Evolutionary conservation across 2,797 vertebrate genomes (phyloP).

Genomic region (Esox lucius): DNA sequence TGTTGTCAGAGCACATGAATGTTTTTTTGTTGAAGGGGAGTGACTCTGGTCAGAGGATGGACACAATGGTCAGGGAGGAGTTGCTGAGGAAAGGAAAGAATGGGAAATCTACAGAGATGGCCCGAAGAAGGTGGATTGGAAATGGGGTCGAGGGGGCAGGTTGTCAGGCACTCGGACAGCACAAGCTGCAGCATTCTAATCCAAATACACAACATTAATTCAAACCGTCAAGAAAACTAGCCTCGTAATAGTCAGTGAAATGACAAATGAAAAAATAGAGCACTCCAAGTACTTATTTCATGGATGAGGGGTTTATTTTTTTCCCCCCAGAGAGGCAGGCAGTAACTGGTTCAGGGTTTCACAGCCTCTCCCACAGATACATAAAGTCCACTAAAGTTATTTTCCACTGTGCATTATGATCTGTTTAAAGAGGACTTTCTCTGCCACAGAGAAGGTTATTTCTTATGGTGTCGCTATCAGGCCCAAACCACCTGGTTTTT

Average conservation of each 20-base stretch:
- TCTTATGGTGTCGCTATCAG: slow-evolving; percentile 30
- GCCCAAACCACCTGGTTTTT: slow-evolving; percentile 44
- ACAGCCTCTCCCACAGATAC: slow-evolving; percentile 54
- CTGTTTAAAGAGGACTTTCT: slow-evolving; percentile 44
- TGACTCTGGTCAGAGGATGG: no score
- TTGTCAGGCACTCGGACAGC: neutral
- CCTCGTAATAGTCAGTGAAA: slow-evolving; percentile 39
- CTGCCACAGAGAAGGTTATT: slow-evolving; percentile 46
- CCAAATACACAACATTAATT: slow-evolving; percentile 38
- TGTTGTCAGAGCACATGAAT: no score
- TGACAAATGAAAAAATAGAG: slow-evolving; percentile 32
- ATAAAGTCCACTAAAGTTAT: slow-evolving; percentile 55
- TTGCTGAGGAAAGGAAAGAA: no score
- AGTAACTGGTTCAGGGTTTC: slow-evolving; percentile 55
- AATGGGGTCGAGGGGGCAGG: neutral
- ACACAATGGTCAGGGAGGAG: no score
- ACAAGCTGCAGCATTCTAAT: slow-evolving; percentile 10
- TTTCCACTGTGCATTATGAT: slow-evolving; percentile 53
- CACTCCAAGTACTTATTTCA: slow-evolving; percentile 55
- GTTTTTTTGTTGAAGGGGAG: no score
- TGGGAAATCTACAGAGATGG: no score
- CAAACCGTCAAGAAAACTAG: slow-evolving; percentile 29
- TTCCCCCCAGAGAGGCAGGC: slow-evolving; percentile 36
- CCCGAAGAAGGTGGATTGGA: neutral
- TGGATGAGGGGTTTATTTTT: slow-evolving; percentile 49